Evolutionary conservation across 2,797 vertebrate species (phyloP).

Genomic region (Rhinogobio ventralis): DNA sequence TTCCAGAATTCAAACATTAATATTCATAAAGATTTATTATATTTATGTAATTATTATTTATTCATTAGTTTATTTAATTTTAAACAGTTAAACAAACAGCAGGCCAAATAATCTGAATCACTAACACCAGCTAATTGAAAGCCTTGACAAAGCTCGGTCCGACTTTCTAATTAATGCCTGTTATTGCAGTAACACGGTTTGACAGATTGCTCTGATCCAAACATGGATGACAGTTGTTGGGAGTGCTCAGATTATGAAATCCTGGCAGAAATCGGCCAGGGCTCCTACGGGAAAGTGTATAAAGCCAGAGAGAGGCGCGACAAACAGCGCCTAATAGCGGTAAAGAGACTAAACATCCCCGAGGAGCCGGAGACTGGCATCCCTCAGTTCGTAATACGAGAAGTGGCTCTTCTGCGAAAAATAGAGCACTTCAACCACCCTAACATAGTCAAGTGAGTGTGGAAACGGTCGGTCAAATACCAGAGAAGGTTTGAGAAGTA

Average conservation of each 20-base stretch:
- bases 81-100: background rate
- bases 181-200: background rate
- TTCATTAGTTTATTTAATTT: background rate
- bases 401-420: conserved; percentile 78
- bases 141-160: background rate
- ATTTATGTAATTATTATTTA: background rate
- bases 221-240: conserved; percentile 61
- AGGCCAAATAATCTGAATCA: background rate
- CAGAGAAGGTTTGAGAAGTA: no score
- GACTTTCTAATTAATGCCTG: background rate
- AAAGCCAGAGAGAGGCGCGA: conserved; percentile 75
- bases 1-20: no score
- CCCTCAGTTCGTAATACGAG: conserved; percentile 79
- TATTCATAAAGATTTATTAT: background rate
- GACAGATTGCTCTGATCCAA: background rate
- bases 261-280: conserved; percentile 74
- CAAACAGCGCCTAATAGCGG: conserved; percentile 75
- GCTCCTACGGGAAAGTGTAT: conserved; percentile 77
- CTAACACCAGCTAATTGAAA: background rate
- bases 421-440: conserved; percentile 77
- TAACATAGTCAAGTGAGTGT: conserved; percentile 77
- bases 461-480: background rate
- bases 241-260: conserved; percentile 73
- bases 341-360: conserved; percentile 76
- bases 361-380: conserved; percentile 66